A percentile compares a stretch with the other conserved stretches of the same genome.
These are phyloP conservation scores for Anableps anableps DNA, from an alignment of 2,797 vertebrate species.

Conservation along the genomic window DNA sequence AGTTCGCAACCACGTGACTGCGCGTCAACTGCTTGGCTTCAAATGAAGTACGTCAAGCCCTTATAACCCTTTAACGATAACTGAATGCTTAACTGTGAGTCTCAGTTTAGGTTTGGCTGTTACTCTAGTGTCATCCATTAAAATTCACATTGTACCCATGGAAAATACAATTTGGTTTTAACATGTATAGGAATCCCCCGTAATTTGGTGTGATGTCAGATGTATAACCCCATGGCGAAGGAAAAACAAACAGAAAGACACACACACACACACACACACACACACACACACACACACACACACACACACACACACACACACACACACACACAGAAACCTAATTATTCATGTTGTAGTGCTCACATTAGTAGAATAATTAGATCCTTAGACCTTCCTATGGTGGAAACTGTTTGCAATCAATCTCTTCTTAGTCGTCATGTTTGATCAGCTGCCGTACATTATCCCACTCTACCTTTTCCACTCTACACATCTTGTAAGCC, in stretches of 20 bases:
- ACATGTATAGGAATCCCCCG: not conserved
- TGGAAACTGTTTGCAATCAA: conserved; percentile 23
- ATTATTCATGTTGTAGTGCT: not conserved
- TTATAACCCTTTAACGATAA: too few species aligned
- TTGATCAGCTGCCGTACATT: conserved; percentile 63
- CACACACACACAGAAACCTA: not conserved
- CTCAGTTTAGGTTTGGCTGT: not conserved
- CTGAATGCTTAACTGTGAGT: not conserved
- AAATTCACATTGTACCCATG: not conserved
- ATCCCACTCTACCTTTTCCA: conserved; percentile 39
- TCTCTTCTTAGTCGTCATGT: conserved; percentile 35
- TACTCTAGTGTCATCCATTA: too few species aligned
- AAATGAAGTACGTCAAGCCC: too few species aligned
- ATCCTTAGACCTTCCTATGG: conserved; percentile 16
- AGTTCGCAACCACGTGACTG: too few species aligned
- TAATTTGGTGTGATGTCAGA: not conserved
- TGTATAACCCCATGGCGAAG: not conserved
- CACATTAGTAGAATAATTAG: conserved; percentile 24
- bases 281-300: too few species aligned
- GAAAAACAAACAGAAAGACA: not conserved
- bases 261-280: too few species aligned
- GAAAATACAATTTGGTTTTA: not conserved
- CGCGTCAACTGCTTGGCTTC: too few species aligned
- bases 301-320: too few species aligned
- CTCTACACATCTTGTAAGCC: conserved; percentile 36